Evolutionary conservation across 1,140 invertebrate genomes (phyloP), one percentile per base, ranked within the genome.

Genomic region (Temnothorax nylanderi): DNA sequence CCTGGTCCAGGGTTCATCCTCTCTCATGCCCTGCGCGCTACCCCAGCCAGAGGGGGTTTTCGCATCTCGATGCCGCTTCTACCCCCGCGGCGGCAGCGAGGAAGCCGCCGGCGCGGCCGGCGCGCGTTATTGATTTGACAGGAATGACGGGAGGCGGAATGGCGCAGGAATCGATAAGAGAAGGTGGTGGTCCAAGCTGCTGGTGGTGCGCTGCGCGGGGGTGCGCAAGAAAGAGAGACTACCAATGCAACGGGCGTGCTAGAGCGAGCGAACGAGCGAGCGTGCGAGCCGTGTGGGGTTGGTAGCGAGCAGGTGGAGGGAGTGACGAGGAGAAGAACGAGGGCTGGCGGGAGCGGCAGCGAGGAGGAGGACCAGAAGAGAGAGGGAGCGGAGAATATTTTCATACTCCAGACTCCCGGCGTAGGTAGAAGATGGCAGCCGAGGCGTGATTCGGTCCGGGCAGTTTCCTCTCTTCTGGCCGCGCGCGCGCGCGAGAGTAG

Each of bases 91-190:
- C 86, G 64, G 77, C 76, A 82, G 60, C 86, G 60, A 87, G 82
- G 60, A 89, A 87, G 69, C 87, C 89, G 60, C 44, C 78, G 54
- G 69, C 62, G 62, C 47, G 69, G 54, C 65, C 58, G 37, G 51
- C 47, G 16, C 77, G 81, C 71, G 92, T 94, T 95, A 95, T 95
- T 94, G 94, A 95, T 95, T 95, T 90, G 90, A 92, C 91, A 91
- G 93, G 93, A 94, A 93, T 93, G 94, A 95, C 94, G 94, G 93
- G 92, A 94, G 77, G 77, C 47, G 77, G 64, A 95, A 95, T 94
- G 92, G 95, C 94, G 94, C 94, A 95, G 94, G 92, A 95, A 95
- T 95, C 95, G 94, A 95, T 95, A 95, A 92, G 93, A 94, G 94
- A 94, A 93, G 94, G 94, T 90, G 94, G 95, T 94, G 94, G 94